Evolutionary conservation across 1,140 invertebrate species (phyloP), one percentile per base, ranked within the genome.

Genomic region (Calosoma granatense): DNA sequence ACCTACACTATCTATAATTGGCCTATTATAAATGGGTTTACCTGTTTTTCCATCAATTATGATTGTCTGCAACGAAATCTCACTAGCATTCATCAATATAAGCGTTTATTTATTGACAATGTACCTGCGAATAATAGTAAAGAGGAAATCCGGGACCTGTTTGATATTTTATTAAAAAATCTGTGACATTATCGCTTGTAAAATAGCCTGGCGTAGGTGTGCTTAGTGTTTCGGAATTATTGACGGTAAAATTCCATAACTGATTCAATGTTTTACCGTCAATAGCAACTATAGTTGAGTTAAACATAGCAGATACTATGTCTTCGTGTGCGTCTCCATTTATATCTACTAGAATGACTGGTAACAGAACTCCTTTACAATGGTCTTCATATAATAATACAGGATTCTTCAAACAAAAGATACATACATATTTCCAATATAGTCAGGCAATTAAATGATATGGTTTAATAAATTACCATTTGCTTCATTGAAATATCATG

Each of bases 91-190:
- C 82, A 60, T 3, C 69, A 62, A 9, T n/a, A 51, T 36, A 60
- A 41, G 1, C 20, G 20, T 36, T n/a, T n/a, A n/a, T n/a, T n/a
- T n/a, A n/a, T n/a, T n/a, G n/a, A n/a, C n/a, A n/a, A n/a, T n/a
- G 64, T 67, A 83, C 82, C 69, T 83, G 72, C 3, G 88, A 85
- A 62, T 87, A 85, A 70, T 88, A 89, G 68, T 88, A 89, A 0
- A 85, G 73, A 1, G 87, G 85, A 70, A 82, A 89, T 6, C 82
- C 85, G 1, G 84, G 82, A 1, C 86, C 87, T 58, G 80, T 79
- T 64, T 88, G 82, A 66, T 87, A 88, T 64, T 89, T 87, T 0
- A 93, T 78, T 71, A 92, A 78, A 62, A 93, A 88, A 65, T 92
- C 90, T 0, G 88, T 88, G n/a, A 87, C 72, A 57, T 83, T 75